Base-by-base conservation (phyloP, 1,140 invertebrate genomes). In the Steinernema khuongi region DNA sequence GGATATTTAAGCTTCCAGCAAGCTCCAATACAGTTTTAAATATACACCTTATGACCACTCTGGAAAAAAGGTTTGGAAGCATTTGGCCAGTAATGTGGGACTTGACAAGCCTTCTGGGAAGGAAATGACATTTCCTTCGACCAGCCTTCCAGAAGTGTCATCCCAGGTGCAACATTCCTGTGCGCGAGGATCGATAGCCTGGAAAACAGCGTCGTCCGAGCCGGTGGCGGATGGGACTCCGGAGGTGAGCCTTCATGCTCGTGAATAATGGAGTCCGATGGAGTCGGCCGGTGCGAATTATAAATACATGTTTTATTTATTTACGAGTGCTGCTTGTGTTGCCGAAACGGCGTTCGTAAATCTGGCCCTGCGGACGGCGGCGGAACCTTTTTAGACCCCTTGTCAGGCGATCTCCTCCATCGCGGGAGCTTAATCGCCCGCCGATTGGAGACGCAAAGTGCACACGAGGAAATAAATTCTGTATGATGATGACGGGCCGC, bases 301-400 rank as follows among this genome's bases (percentile, higher is more conserved):
- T 60, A 60, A 60, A 60, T 60, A 60, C 26, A 60, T 60, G 50
- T 60, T 60, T 60, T 60, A 60, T 60, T 60, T 60, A 60, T 60
- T 60, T 60, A 60, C 50, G 50, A 60, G 7, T 26, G 14, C 50
- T 14, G 4, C 26, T 22, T 60, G 14, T 60, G 50, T 60, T 60
- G 50, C 50, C 50, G 4, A 60, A 60, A 60, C 50, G 50, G 22
- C 14, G 26, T 60, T 22, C 50, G 50, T 60, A 60, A 60, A 60
- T 60, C 50, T 60, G 4, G 22, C 22, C 2, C 11, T 4, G 50
- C n/a, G 7, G 36, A 41, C 36, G n/a, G 7, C 36, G 36, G 7
- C 36, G 7, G 36, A 41, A n/a, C n/a, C n/a, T n/a, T n/a, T n/a
- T n/a, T n/a, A n/a, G n/a, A n/a, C n/a, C n/a, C 50, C 26, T 60